phyloP scores from a whole-genome alignment of 2,888 invertebrate genomes.

The Trichacis sp. region DNA sequence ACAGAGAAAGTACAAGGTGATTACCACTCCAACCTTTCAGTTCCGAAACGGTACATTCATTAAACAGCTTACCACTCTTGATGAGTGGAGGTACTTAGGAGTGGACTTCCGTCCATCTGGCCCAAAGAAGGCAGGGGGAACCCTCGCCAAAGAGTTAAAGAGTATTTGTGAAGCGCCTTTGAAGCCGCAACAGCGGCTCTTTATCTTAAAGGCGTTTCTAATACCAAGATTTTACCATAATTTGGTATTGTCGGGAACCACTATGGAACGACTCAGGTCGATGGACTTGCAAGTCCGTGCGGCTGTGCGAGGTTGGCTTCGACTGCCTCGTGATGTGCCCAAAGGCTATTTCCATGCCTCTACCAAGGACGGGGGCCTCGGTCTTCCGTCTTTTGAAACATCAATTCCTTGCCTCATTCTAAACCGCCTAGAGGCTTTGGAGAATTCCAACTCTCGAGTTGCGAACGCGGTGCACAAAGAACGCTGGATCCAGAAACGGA shows the following conservation, averaged over 20 bases:
- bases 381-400: slow-evolving; percentile 40
- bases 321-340: slow-evolving; percentile 56
- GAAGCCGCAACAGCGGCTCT: slow-evolving; percentile 36
- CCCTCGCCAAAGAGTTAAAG: too few species aligned
- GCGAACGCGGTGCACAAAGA: too few species aligned
- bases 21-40: slow-evolving; percentile 9
- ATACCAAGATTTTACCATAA: too few species aligned
- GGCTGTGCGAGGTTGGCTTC: too few species aligned
- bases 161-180: slow-evolving; percentile 18
- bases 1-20: slow-evolving; percentile 23
- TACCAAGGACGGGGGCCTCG: too few species aligned
- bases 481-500: too few species aligned
- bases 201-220: slow-evolving; percentile 12
- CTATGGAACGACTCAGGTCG: slow-evolving; percentile 20
- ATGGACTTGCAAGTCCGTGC: too few species aligned
- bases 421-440: not conserved
- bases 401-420: slow-evolving; percentile 5
- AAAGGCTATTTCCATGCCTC: slow-evolving; percentile 54
- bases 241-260: slow-evolving; percentile 53
- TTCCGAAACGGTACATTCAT: slow-evolving; percentile 18
- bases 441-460: too few species aligned
- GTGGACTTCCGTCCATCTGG: slow-evolving; percentile 55
- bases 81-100: slow-evolving; percentile 53
- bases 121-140: slow-evolving; percentile 50
- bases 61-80: slow-evolving; percentile 41